These are phyloP conservation scores for Heterodera schachtii DNA, from an alignment of 1,140 invertebrate genomes.

Conservation along the genomic window DNA sequence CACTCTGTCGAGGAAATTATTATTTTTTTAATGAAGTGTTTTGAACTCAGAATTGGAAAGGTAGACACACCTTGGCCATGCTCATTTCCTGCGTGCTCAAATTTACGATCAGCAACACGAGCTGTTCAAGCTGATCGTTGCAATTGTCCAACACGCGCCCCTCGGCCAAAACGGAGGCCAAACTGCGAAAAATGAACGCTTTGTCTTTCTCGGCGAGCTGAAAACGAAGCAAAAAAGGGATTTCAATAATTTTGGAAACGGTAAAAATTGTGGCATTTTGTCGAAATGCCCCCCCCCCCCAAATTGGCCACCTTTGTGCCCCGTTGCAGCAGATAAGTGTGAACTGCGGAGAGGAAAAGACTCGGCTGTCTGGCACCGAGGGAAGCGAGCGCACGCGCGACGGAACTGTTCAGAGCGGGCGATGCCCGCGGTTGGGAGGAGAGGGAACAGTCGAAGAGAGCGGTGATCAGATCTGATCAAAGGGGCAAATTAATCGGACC, in stretches of 20 bases:
- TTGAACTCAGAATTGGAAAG: too few species aligned
- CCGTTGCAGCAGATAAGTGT: slow-evolving; percentile 54
- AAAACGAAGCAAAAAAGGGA: slow-evolving; percentile 32
- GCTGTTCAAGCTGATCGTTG: slow-evolving; percentile 64
- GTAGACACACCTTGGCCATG: slow-evolving; percentile 42
- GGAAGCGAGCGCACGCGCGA: slow-evolving; percentile 38
- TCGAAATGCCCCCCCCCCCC: too few species aligned
- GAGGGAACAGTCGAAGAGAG: slow-evolving; percentile 54
- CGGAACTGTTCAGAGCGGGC: slow-evolving; percentile 32
- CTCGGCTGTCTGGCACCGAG: slow-evolving; percentile 51
- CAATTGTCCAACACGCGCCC: slow-evolving; percentile 42
- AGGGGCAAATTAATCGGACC: background rate
- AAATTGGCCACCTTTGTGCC: slow-evolving; percentile 32
- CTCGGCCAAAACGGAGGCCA: slow-evolving; percentile 45
- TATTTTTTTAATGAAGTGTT: background rate
- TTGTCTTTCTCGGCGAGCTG: slow-evolving; percentile 47
- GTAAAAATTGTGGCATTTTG: slow-evolving; percentile 16
- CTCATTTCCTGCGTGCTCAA: slow-evolving; percentile 65
- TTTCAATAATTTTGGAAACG: background rate
- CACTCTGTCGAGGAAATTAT: slow-evolving; percentile 43
- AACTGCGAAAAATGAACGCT: slow-evolving; percentile 47
- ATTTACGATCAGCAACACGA: slow-evolving; percentile 61
- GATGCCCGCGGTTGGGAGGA: slow-evolving; percentile 36
- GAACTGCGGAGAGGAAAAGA: slow-evolving; percentile 48
- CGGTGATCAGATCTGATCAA: slow-evolving; percentile 49